Evolutionary conservation across 2,113 vertebrate genomes (phyloP).

Genomic region (Psittacara wagleri): DNA sequence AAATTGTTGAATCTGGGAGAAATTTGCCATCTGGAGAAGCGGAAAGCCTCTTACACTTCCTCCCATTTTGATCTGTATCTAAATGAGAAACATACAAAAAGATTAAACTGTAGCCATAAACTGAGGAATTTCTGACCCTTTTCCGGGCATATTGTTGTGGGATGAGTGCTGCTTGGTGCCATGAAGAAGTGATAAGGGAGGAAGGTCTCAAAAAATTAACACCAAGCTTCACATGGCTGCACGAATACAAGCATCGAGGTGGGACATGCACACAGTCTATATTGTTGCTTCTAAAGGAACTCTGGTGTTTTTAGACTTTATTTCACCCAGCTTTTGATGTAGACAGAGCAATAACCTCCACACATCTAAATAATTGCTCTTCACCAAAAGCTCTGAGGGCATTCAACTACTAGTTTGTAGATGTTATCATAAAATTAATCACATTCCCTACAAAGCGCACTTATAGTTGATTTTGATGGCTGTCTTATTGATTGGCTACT

Average conservation of each 20-base stretch:
- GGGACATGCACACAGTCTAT: not conserved
- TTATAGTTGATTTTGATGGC: constrained; percentile 10
- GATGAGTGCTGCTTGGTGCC: not conserved
- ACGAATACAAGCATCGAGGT: not conserved
- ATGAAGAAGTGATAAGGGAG: not conserved
- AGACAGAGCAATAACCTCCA: constrained; percentile 22
- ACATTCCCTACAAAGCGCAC: not conserved
- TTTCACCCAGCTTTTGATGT: not conserved
- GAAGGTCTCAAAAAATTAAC: not conserved
- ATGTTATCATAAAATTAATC: constrained; percentile 54
- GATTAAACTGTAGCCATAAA: not conserved
- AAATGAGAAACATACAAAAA: not conserved
- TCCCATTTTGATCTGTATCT: not conserved
- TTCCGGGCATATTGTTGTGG: not conserved
- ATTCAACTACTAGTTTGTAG: not conserved
- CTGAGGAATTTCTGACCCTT: not conserved
- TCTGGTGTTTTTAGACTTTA: not conserved
- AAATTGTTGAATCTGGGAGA: not conserved
- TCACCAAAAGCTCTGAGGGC: not conserved
- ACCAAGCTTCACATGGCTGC: not conserved
- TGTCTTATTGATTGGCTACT: constrained; percentile 36
- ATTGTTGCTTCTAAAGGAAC: not conserved
- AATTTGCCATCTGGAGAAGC: not conserved
- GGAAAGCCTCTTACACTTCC: not conserved
- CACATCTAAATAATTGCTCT: not conserved